Percentiles rank a stretch among this genome's conserved stretches.
phyloP scores from a whole-genome alignment of 2,888 invertebrate species.

The Orthonevra nobilis region DNA sequence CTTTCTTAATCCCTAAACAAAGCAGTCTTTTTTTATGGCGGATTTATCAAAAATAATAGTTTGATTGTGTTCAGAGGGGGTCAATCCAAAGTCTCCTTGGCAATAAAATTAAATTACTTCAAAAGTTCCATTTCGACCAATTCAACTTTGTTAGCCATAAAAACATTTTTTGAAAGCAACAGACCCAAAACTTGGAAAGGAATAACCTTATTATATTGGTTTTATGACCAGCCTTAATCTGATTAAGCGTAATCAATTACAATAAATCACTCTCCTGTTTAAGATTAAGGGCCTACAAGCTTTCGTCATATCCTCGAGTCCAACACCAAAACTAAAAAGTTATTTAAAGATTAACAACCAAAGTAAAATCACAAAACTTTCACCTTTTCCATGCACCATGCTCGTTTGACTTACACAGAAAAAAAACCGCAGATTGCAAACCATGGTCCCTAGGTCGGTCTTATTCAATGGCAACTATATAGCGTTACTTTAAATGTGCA shows the following conservation, averaged over 20 bases:
- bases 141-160: too few species aligned
- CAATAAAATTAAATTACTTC: too few species aligned
- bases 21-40: too few species aligned
- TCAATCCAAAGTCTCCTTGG: too few species aligned
- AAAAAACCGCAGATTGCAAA: slow-evolving; percentile 53
- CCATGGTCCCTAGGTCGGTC: slow-evolving; percentile 54
- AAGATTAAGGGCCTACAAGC: not conserved
- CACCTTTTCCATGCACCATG: slow-evolving; percentile 22
- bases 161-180: too few species aligned
- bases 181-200: not conserved
- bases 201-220: too few species aligned
- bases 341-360: slow-evolving; percentile 33
- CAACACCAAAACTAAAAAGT: slow-evolving; percentile 28
- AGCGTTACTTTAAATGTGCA: slow-evolving; percentile 28
- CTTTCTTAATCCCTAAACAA: too few species aligned
- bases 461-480: slow-evolving; percentile 60
- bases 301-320: not conserved
- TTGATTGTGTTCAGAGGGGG: too few species aligned
- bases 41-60: too few species aligned
- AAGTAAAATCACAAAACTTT: slow-evolving; percentile 57
- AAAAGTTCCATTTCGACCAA: not conserved
- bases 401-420: slow-evolving; percentile 1
- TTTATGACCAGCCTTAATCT: not conserved
- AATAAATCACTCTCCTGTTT: not conserved
- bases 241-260: not conserved